Base-by-base conservation (phyloP, 2,888 invertebrate genomes). In the Eupeodes luniger region DNA sequence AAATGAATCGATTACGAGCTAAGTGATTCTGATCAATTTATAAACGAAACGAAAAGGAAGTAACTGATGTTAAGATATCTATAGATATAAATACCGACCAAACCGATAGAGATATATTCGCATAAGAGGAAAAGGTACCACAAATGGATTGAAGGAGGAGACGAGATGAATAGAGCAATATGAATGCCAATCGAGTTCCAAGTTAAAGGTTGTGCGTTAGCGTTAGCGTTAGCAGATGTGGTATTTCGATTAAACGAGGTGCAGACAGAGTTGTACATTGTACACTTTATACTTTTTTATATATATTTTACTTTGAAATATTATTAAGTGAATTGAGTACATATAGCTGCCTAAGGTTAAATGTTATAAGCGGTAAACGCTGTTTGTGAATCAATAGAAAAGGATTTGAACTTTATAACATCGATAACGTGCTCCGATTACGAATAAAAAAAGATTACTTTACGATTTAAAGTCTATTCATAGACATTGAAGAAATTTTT, bases 1-100 rank as follows among this genome's bases (percentile, higher is more conserved):
- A 85, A 88, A 85, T 69, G 81, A 85, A 85, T 88, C 88, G 85
- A 88, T 88, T 88, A 88, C 85, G 77, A 85, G 74, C 44, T 81
- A 88, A 88, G 85, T 77, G 85, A 85, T 77, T 88, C 77, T 59
- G 81, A 85, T 81, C 87, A 79, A 83, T 80, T 53, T 19, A 57
- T 40, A 12, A 51, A 40, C 9, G 40, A 72, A 57, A 75, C 47
- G 44, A 36, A 36, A 61, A 36, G 47, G 67, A 75, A 62, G 64
- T 53, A 44, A 69, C 67, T 51, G 59, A 7, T 34, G 19, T 27
- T 27, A 36, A 0, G 44, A 16, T 53, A 49, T 9, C 7, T 49
- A 49, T 27, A 44, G 14, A 47, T 11, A 47, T 61, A 11, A 11
- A 10, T 11, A 47, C 47, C 4, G 2, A 47, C 47, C 11, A 47